Conservation (phyloP, 1,140 invertebrate genomes). For the Anastrepha ludens region DNA sequence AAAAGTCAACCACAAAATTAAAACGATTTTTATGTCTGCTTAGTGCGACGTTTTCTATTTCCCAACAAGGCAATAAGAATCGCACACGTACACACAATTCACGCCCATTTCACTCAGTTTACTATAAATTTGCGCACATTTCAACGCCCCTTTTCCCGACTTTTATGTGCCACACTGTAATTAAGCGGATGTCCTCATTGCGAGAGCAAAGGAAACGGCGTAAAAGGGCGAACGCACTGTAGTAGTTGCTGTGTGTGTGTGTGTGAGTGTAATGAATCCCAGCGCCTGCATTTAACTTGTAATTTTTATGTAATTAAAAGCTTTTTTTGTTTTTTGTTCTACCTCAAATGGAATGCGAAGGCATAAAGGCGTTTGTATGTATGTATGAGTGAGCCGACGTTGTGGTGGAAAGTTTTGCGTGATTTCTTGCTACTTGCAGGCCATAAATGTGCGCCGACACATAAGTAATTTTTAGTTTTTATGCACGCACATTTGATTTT, state of each 20-base stretch:
- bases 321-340: background rate
- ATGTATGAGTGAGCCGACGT: background rate
- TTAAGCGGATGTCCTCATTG: constrained; percentile 40
- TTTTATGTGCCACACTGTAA: background rate
- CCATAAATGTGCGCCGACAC: background rate
- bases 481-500: constrained; percentile 12
- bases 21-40: background rate
- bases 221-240: background rate
- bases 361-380: too few species aligned
- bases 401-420: constrained; percentile 29
- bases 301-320: constrained; percentile 42
- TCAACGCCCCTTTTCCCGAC: background rate
- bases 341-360: background rate
- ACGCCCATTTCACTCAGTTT: constrained; percentile 1
- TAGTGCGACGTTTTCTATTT: background rate
- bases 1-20: background rate
- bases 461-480: constrained; percentile 3
- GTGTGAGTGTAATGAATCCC: background rate
- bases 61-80: background rate
- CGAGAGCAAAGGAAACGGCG: background rate
- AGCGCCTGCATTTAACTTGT: constrained; percentile 2
- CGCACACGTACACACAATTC: background rate
- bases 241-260: background rate
- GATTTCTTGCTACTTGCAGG: constrained; percentile 35
- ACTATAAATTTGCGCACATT: background rate